Evolutionary conservation across 2,888 invertebrate species (phyloP), one percentile per base, ranked within the genome.

Genomic region (Pammene aurita): DNA sequence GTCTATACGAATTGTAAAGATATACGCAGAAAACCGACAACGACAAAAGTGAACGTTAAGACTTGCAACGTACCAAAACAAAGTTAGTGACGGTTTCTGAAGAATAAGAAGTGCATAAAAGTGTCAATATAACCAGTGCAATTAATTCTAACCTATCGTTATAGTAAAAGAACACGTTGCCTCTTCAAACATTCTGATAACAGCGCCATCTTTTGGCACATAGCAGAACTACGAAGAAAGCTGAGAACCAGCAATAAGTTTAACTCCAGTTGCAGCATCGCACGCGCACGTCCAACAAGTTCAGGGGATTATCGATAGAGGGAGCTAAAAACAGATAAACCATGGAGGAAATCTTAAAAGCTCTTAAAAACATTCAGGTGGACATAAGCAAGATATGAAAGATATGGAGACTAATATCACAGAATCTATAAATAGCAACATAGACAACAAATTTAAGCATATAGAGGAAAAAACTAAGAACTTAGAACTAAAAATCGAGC

Each of bases 321-420:
- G 48, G 48, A 7, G 48, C 18, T 16, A n/a, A 18, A 50, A 2
- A 5, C 10, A 7, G 16, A 50, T 2, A 42, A 42, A 42, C 7
- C 6, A 70, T 70, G 69, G 70, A 52, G 16, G 63, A 70, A 34
- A 41, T 71, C 2, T 1, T 58, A 42, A 71, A 67, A 66, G 61
- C 66, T 10, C 57, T 77, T 65, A 35, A 72, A 67, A 46, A 46
- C 7, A 75, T 76, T 54, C 73, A 75, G 69, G 10, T 62, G 5
- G 74, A 77, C 7, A 2, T 75, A 67, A 10, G 71, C 66, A 71
- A 61, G 68, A 72, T 14, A 76, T 76, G 73, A 72, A 70, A 66
- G 66, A 73, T 26, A 76, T 75, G 75, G 75, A 78, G 60, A 52
- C 72, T 64, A 75, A 74, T 63, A 76, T 76, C 9, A 42, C 5